Conservation (phyloP, 2,888 invertebrate genomes). For the Linnaemya tessellans region DNA sequence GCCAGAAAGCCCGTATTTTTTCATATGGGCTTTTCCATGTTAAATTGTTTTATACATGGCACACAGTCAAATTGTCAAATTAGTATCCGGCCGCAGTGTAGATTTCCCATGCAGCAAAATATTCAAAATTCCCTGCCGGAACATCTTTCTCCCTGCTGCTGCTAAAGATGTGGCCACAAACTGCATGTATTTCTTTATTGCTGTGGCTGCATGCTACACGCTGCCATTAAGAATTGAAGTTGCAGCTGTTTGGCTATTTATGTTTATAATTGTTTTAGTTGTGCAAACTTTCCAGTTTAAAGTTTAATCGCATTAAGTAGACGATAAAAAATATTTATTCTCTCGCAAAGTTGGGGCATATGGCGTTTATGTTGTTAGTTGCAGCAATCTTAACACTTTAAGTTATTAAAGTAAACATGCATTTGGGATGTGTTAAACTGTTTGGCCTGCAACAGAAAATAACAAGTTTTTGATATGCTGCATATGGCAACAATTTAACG, state of each 20-base stretch:
- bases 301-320: slow-evolving; percentile 57
- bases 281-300: slow-evolving; percentile 40
- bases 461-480: too few species aligned
- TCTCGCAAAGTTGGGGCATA: slow-evolving; percentile 12
- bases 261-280: slow-evolving; percentile 64
- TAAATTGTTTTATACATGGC: slow-evolving; percentile 5
- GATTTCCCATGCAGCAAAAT: slow-evolving; percentile 32
- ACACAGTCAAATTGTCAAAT: background rate
- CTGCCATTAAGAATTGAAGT: slow-evolving; percentile 17
- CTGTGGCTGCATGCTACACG: slow-evolving; percentile 6
- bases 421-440: background rate
- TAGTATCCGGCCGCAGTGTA: background rate
- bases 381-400: slow-evolving; percentile 20
- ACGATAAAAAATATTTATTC: slow-evolving; percentile 9
- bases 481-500: too few species aligned
- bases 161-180: slow-evolving; percentile 56
- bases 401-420: slow-evolving; percentile 15
- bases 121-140: slow-evolving; percentile 15
- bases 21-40: slow-evolving; percentile 8
- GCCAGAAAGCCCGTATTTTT: too few species aligned
- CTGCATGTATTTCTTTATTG: slow-evolving; percentile 24
- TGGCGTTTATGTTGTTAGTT: background rate
- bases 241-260: slow-evolving; percentile 48
- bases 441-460: background rate
- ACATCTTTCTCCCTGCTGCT: slow-evolving; percentile 47